A percentile compares a stretch with the other conserved stretches of the same genome.
phyloP scores from a whole-genome alignment of 2,888 invertebrate genomes.

The Tenthredo distinguenda region DNA sequence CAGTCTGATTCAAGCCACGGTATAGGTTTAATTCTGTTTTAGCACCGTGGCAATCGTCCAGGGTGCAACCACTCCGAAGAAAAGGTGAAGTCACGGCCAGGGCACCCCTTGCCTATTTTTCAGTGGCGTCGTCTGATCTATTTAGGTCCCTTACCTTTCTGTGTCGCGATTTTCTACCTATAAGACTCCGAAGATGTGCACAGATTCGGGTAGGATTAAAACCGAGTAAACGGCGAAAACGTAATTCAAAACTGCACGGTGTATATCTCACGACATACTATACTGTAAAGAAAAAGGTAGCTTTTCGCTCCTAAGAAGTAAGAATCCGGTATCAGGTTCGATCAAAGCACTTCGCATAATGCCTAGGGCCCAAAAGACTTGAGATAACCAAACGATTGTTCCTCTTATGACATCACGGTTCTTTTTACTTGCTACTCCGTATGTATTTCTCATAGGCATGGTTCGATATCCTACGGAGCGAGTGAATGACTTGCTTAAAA shows the following conservation, averaged over 20 bases:
- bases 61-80: constrained; percentile 57
- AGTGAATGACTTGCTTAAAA: neutral
- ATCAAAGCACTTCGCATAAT: neutral
- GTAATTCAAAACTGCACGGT: neutral
- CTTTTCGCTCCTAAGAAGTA: neutral
- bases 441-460: neutral
- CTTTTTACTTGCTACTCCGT: neutral
- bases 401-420: neutral
- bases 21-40: constrained; percentile 61
- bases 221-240: neutral
- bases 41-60: constrained; percentile 61
- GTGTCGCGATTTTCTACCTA: neutral
- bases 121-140: constrained; percentile 60
- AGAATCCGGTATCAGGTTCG: neutral
- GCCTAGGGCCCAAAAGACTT: neutral
- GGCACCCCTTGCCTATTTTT: constrained; percentile 61
- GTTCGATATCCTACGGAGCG: neutral
- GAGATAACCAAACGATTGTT: neutral
- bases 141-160: constrained; percentile 54
- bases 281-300: neutral
- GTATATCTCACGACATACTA: neutral
- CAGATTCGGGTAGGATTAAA: neutral
- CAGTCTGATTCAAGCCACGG: neutral
- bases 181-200: neutral
- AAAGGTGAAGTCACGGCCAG: constrained; percentile 64